Evolutionary conservation across 2,888 invertebrate genomes (phyloP).

Genomic region (Eupithecia dodoneata): DNA sequence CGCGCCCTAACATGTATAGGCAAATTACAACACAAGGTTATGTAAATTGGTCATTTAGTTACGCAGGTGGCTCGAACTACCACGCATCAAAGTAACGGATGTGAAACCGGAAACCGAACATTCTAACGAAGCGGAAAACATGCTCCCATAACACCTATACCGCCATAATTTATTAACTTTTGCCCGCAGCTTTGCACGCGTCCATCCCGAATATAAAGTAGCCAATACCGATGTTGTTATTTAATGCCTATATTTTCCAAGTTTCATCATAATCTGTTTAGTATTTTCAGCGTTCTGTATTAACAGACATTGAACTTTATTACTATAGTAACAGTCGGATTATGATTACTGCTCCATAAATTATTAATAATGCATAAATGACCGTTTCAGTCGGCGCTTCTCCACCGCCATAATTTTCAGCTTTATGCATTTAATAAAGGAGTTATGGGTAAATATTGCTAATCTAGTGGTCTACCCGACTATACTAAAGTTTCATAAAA

Average conservation of each 20-base stretch:
- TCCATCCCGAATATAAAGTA: background rate
- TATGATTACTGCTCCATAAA: conserved; percentile 11
- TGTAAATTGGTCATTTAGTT: background rate
- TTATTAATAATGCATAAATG: conserved; percentile 46
- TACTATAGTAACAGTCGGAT: background rate
- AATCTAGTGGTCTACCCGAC: conserved; percentile 44
- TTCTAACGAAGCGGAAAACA: conserved; percentile 45
- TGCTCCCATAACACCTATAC: conserved; percentile 34
- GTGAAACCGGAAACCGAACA: conserved; percentile 50
- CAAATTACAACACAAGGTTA: background rate
- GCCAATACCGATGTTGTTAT: background rate
- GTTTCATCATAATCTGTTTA: background rate
- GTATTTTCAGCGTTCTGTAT: background rate
- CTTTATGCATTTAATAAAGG: conserved; percentile 47
- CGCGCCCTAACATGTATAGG: background rate
- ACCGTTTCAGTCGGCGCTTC: conserved; percentile 38
- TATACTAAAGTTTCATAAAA: conserved; percentile 58
- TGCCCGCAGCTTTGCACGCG: conserved; percentile 5
- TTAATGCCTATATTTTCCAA: background rate
- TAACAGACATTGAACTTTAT: background rate
- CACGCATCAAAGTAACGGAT: conserved; percentile 42
- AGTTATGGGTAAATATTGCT: conserved; percentile 11
- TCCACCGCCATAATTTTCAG: conserved; percentile 19
- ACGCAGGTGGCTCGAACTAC: conserved; percentile 15
- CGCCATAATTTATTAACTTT: conserved; percentile 48